A percentile compares a stretch with the other conserved stretches of the same genome.
phyloP scores from a whole-genome alignment of 2,113 vertebrate genomes.

The Taurulus bubalis region DNA sequence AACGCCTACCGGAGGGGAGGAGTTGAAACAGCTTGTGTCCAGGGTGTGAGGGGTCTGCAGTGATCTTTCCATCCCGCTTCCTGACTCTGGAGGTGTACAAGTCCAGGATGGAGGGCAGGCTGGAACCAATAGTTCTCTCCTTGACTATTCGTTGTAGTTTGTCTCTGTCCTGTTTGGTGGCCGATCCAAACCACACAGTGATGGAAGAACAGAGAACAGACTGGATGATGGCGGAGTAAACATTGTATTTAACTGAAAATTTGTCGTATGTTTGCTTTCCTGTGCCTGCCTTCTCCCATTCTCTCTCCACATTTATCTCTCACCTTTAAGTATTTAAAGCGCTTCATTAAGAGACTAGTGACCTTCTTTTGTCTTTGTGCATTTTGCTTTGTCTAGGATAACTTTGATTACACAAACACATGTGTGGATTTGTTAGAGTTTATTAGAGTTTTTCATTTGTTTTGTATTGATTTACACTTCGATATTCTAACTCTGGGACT shows the following conservation, averaged over 20 bases:
- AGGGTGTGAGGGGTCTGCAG: too few relatives aligned
- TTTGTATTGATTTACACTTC: constrained; percentile 40
- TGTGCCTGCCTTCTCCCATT: neutral
- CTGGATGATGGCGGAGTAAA: too few relatives aligned
- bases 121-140: too few relatives aligned
- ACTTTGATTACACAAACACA: neutral
- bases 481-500: neutral
- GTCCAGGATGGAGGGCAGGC: too few relatives aligned
- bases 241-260: neutral
- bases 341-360: neutral
- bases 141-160: too few relatives aligned
- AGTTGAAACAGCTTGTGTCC: too few relatives aligned
- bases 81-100: too few relatives aligned
- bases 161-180: too few relatives aligned
- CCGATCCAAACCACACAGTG: too few relatives aligned
- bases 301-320: neutral
- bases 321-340: neutral
- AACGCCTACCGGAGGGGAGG: too few relatives aligned
- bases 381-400: neutral
- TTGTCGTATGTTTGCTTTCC: neutral
- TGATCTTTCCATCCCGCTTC: too few relatives aligned
- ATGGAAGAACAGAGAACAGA: too few relatives aligned
- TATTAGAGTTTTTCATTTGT: constrained; percentile 11
- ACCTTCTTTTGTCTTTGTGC: neutral
- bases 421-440: constrained; percentile 3